phyloP scores from a whole-genome alignment of 2,797 vertebrate species.

The Scolopax bukidnonensis region DNA sequence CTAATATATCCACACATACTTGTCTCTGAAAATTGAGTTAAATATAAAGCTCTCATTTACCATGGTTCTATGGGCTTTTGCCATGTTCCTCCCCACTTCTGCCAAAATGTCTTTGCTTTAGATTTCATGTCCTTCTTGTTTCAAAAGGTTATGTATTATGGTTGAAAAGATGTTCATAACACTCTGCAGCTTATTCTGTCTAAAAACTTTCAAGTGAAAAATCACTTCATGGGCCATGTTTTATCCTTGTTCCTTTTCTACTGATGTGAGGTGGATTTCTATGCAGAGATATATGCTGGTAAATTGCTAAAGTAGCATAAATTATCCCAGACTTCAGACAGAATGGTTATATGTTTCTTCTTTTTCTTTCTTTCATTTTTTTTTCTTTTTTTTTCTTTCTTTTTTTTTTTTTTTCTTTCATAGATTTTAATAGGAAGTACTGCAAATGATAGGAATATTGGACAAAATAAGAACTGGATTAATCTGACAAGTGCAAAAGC shows the following conservation, averaged over 20 bases:
- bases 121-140: not conserved
- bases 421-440: not conserved
- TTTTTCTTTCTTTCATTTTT: not conserved
- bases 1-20: not conserved
- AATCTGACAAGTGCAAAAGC: not conserved
- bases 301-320: not conserved
- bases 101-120: not conserved
- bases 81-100: not conserved
- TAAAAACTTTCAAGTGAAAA: not conserved
- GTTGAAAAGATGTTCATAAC: not conserved
- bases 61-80: not conserved
- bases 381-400: not conserved
- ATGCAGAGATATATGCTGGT: conserved; percentile 2
- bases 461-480: not conserved
- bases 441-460: not conserved
- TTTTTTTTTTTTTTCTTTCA: too few relatives aligned
- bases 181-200: not conserved
- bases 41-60: not conserved
- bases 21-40: not conserved
- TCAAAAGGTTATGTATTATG: not conserved
- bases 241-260: not conserved
- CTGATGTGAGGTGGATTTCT: conserved; percentile 19
- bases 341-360: not conserved
- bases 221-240: not conserved
- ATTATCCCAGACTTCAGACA: not conserved